These are phyloP conservation scores for Petroica traversi DNA, from an alignment of 2,113 vertebrate genomes.

Conservation along the genomic window DNA sequence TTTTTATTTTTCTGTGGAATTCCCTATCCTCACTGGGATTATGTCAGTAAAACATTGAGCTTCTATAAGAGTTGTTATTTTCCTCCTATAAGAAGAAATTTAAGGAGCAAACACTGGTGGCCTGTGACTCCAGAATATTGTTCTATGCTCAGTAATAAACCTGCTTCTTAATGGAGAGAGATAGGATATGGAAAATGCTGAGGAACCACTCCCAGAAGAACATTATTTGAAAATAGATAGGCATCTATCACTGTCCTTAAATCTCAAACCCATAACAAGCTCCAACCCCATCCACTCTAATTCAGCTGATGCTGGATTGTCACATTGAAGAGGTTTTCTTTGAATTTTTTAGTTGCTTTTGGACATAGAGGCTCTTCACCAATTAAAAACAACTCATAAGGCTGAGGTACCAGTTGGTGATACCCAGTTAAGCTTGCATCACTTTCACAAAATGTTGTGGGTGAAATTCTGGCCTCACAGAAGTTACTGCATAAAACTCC, in stretches of 20 bases:
- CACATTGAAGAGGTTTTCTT: neutral
- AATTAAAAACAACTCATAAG: neutral
- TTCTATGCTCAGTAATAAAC: neutral
- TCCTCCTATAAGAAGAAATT: neutral
- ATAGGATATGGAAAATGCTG: neutral
- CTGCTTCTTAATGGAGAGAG: neutral
- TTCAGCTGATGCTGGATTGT: neutral
- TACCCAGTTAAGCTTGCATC: neutral
- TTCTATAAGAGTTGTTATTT: neutral
- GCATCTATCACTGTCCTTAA: neutral
- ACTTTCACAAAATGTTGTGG: neutral
- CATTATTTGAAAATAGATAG: neutral
- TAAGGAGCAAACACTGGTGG: neutral
- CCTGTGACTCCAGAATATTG: neutral
- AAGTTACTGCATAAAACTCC: neutral
- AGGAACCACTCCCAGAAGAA: neutral
- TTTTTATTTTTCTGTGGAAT: neutral
- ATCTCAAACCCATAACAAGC: neutral
- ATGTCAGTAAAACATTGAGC: neutral
- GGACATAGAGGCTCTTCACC: neutral
- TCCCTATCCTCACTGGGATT: accelerated
- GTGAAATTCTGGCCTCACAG: neutral
- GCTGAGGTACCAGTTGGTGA: neutral
- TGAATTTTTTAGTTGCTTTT: neutral
- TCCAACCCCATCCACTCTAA: neutral